phyloP scores from a whole-genome alignment of 64 coral and sea anemone species.

The Astreopora myriophthalma region DNA sequence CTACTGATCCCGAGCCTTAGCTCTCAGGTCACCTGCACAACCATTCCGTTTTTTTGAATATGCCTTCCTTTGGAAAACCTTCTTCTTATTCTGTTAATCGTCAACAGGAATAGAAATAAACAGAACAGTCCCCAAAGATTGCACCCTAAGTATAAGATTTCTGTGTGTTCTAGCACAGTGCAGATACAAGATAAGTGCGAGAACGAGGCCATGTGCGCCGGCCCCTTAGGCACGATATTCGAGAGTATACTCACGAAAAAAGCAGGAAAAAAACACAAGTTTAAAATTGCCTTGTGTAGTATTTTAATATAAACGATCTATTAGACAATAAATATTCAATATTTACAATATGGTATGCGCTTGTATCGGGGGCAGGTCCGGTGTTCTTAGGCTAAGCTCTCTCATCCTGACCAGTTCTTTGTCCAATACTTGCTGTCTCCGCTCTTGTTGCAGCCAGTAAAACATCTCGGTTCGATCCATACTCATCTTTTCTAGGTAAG shows the following conservation, averaged over 20 bases:
- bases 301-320: slow-evolving; percentile 29
- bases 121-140: too few relatives aligned
- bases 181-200: too few relatives aligned
- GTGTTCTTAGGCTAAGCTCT: slow-evolving; percentile 52
- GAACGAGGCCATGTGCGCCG: too few relatives aligned
- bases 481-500: slow-evolving; percentile 88
- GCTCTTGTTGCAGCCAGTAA: slow-evolving; percentile 97
- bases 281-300: neutral
- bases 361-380: slow-evolving; percentile 57
- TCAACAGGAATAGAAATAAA: too few relatives aligned
- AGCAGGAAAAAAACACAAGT: neutral
- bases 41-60: too few relatives aligned
- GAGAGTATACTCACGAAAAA: neutral
- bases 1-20: too few relatives aligned
- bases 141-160: too few relatives aligned
- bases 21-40: too few relatives aligned
- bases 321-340: neutral
- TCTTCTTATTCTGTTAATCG: too few relatives aligned
- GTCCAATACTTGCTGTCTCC: slow-evolving; percentile 78
- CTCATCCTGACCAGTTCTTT: slow-evolving; percentile 68
- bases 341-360: slow-evolving; percentile 65
- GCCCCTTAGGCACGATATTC: too few relatives aligned
- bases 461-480: slow-evolving; percentile 97
- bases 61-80: too few relatives aligned
- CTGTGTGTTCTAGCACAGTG: too few relatives aligned